Percentiles rank a stretch among this genome's conserved stretches.
Evolutionary conservation across 2,113 vertebrate species (phyloP).

Genomic region (Fukomys damarensis): DNA sequence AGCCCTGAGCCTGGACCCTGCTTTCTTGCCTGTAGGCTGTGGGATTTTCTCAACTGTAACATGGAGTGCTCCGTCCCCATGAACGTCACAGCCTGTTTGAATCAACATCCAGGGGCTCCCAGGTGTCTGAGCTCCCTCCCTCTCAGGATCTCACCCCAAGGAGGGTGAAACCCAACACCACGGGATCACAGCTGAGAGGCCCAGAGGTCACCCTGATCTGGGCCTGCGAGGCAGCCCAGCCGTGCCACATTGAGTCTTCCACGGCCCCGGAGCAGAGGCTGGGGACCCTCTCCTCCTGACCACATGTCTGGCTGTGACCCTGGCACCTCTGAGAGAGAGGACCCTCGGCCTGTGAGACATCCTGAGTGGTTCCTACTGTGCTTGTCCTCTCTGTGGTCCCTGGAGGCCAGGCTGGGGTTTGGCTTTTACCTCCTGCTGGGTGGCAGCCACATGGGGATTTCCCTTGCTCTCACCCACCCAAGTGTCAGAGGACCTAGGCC

Average conservation of each 20-base stretch:
- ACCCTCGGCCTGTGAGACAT: not conserved
- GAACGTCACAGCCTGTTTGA: not conserved
- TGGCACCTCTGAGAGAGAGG: not conserved
- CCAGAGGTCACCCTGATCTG: not conserved
- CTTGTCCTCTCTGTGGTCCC: not conserved
- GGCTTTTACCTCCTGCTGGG: not conserved
- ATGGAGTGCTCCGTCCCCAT: not conserved
- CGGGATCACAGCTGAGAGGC: not conserved
- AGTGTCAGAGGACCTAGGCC: not conserved
- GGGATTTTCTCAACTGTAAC: not conserved
- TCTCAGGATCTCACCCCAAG: accelerated
- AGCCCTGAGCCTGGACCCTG: not conserved
- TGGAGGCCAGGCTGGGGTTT: not conserved
- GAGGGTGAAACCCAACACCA: not conserved
- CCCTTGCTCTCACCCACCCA: not conserved
- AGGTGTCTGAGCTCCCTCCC: too few relatives aligned
- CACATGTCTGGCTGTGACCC: not conserved
- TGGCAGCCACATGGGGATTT: not conserved
- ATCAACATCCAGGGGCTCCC: not conserved
- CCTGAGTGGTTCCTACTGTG: not conserved
- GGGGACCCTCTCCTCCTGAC: not conserved
- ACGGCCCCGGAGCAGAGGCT: not conserved
- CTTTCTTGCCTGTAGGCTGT: too few relatives aligned
- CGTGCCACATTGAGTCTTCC: not conserved
- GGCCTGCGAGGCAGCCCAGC: not conserved